Base-by-base conservation (phyloP, 2,797 vertebrate genomes). In the Danio kyathit region DNA sequence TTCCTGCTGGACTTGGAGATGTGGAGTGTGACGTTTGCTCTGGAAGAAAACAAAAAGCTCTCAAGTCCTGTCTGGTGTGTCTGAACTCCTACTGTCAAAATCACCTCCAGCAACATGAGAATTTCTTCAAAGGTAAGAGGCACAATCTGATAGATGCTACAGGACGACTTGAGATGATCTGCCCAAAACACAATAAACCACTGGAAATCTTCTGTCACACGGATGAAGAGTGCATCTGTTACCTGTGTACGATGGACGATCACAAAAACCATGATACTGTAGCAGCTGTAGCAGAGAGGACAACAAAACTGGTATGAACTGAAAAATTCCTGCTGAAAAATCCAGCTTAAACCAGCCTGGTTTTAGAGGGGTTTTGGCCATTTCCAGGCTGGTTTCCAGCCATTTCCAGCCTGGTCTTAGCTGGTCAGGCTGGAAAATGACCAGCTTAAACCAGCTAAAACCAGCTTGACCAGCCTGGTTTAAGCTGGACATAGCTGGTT, bases 121-220 rank as follows among this genome's bases (percentile, higher is more conserved):
- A 9, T n/a, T 4, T n/a, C 38, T 63, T 63, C n/a, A 63, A 63
- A 63, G 60, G 60, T 63, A 63, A 9, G 14, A 63, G 60, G 41
- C 60, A 63, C 60, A 9, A 63, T 41, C 38, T 63, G 60, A 63
- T 41, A 41, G 60, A 63, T 5, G 60, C 60, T 38, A 63, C 38
- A 16, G 60, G 60, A 63, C 38, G 12, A 63, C 60, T 63, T 41
- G 38, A 63, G 4, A 63, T 8, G 16, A 63, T n/a, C 16, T 63
- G 60, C 16, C 60, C 60, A 6, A 41, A 41, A 10, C 60, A 41
- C n/a, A 63, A 63, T n/a, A 63, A 63, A 41, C 7, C 9, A 43
- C 60, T 61, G 7, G 59, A 61, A 14, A 61, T 61, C 29, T 61
- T 38, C 7, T 61, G 59, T 40, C 59, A 61, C 9, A 40, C 29